Evolutionary conservation across 2,888 invertebrate species (phyloP).

Genomic region (Scaeva pyrastri): DNA sequence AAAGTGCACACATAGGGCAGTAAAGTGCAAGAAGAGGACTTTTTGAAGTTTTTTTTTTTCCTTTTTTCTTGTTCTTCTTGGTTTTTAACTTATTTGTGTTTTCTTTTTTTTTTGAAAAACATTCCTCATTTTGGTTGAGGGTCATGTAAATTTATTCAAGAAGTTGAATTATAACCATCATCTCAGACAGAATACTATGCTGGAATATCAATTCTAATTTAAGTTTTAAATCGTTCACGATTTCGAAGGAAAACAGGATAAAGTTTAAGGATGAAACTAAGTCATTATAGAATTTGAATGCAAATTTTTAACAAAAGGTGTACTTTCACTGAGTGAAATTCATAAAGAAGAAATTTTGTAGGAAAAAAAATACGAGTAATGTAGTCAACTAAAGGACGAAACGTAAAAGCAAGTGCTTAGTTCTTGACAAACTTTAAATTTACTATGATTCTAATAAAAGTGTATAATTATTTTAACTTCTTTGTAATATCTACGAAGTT

Average conservation of each 20-base stretch:
- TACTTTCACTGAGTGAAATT: background rate
- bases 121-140: background rate
- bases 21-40: constrained; percentile 28
- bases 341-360: background rate
- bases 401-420: too few species aligned
- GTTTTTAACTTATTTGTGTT: background rate
- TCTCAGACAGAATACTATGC: background rate
- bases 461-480: too few species aligned
- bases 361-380: too few species aligned
- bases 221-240: constrained; percentile 9
- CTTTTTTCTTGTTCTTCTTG: background rate
- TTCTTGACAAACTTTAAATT: too few species aligned
- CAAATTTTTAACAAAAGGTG: background rate
- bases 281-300: constrained; percentile 4
- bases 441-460: too few species aligned
- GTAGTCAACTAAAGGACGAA: too few species aligned
- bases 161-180: constrained; percentile 11
- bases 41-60: constrained; percentile 18
- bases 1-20: constrained; percentile 15
- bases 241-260: background rate
- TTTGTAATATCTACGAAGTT: too few species aligned
- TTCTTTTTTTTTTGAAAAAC: background rate
- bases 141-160: constrained; percentile 23
- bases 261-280: background rate
- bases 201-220: constrained; percentile 16